These are phyloP conservation scores for Bujurquina vittata DNA, from an alignment of 2,113 vertebrate genomes.

Conservation along the genomic window DNA sequence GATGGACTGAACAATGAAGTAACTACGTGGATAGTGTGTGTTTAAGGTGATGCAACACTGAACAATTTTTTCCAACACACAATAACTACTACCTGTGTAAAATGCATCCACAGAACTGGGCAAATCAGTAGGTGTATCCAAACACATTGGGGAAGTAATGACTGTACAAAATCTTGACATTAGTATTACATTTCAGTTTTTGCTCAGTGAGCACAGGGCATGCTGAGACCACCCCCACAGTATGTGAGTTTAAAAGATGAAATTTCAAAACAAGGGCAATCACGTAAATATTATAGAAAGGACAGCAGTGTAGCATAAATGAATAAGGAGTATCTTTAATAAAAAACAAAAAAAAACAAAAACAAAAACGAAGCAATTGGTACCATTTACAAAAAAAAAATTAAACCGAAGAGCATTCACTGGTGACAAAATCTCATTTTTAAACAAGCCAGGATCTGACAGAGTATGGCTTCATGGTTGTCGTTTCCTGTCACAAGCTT, in stretches of 20 bases:
- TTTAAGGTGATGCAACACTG: slow-evolving; percentile 24
- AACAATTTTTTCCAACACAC: slow-evolving; percentile 37
- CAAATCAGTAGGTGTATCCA: slow-evolving; percentile 37
- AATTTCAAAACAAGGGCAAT: slow-evolving; percentile 23
- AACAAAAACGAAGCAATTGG: slow-evolving; percentile 1
- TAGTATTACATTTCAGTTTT: slow-evolving; percentile 45
- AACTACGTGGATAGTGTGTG: slow-evolving; percentile 43
- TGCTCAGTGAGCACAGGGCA: slow-evolving; percentile 17
- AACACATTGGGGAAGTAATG: slow-evolving; percentile 35
- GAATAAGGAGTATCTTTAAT: background rate
- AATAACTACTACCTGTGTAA: slow-evolving; percentile 58
- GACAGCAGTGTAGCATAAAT: slow-evolving; percentile 26
- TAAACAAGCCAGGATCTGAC: slow-evolving; percentile 22
- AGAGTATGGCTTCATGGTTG: slow-evolving; percentile 34
- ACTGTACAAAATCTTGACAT: slow-evolving; percentile 63
- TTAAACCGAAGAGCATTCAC: slow-evolving; percentile 42
- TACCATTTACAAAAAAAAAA: slow-evolving; percentile 62
- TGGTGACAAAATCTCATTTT: slow-evolving; percentile 19
- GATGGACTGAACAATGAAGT: slow-evolving; percentile 34
- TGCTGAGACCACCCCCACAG: background rate
- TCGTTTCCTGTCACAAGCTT: slow-evolving; percentile 27
- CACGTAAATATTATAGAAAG: slow-evolving; percentile 28
- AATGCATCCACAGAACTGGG: slow-evolving; percentile 58
- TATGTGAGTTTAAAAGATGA: slow-evolving; percentile 6
- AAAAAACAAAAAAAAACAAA: slow-evolving; percentile 5